A percentile compares a stretch with the other conserved stretches of the same genome.
phyloP scores from a whole-genome alignment of 2,113 vertebrate genomes.

The Apodemus speciosus region DNA sequence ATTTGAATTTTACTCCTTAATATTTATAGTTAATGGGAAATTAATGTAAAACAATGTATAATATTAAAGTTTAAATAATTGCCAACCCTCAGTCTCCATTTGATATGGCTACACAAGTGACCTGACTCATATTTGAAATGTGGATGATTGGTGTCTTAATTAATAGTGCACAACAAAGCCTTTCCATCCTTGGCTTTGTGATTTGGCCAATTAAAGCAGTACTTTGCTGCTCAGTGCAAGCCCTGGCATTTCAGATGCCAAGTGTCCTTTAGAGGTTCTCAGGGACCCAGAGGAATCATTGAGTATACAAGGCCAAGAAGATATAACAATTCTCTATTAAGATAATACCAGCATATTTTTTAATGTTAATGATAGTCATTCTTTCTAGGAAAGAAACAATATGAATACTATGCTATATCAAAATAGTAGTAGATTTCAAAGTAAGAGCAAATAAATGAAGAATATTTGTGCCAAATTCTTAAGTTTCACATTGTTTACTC shows the following conservation, averaged over 20 bases:
- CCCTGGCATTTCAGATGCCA: not conserved
- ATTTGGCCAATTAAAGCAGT: not conserved
- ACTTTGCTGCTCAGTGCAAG: not conserved
- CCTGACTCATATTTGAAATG: not conserved
- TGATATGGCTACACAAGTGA: not conserved
- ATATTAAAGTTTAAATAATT: not conserved
- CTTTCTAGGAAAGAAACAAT: not conserved
- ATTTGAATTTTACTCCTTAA: not conserved
- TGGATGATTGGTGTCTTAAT: not conserved
- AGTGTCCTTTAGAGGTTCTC: not conserved
- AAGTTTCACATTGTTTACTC: not conserved
- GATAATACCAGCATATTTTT: not conserved
- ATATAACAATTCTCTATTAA: not conserved
- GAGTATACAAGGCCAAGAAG: not conserved
- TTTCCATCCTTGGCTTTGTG: not conserved
- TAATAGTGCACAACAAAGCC: not conserved
- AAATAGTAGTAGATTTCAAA: not conserved
- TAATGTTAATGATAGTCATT: not conserved
- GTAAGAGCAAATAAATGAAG: not conserved
- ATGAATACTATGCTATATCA: not conserved
- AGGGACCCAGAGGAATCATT: not conserved
- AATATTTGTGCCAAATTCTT: not conserved
- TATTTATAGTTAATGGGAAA: not conserved
- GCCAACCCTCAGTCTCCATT: not conserved
- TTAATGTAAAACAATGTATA: not conserved